Base-by-base conservation (phyloP, 2,797 vertebrate species). In the Phrynocephalus forsythii region DNA sequence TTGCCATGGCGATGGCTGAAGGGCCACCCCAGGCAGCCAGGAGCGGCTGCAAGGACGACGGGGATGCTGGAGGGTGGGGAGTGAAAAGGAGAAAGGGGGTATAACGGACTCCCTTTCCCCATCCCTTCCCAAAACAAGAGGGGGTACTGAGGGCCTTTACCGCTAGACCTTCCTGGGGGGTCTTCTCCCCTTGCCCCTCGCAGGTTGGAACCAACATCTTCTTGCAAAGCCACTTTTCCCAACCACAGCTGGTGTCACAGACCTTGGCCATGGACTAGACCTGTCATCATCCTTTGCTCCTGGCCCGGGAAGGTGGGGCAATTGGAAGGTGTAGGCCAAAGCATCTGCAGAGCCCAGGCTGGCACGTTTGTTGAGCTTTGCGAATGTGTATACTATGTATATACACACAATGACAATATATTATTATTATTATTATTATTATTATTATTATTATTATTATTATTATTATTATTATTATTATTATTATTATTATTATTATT, bases 1-100 rank as follows among this genome's bases (percentile, higher is more conserved):
- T 85, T 87, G 83, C 92, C 88, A 95, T 94, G 82, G 88, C 10
- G 1, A 89, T 68, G 76, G 76, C 67, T 83, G 81, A 72, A 83
- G 80, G 84, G 75, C 88, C 84, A 86, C 79, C 79, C n/a, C 33
- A 78, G 88, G 72, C 84, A 79, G 67, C 82, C 2, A n/a, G 1
- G 67, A 63, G 67, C 67, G 50, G 76, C 33, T 84, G 75, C 13
- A 56, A 11, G 8, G 52, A 52, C 52, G 69, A 81, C 77, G 50
- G 83, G 69, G 82, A 75, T 75, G 69, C 76, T 84, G 68, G 48
- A 24, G 33, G 80, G 33, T 33, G 30, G 77, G 33, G 22, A 38
- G 82, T 16, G 3, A 0, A 22, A 4, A 33, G 26, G 26, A 20
- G 72, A n/a, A 48, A 5, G 1, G 56, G 3, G 16, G 38, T 10